Base-by-base conservation (phyloP, 2,888 invertebrate species). In the Trissoscelio sp. region DNA sequence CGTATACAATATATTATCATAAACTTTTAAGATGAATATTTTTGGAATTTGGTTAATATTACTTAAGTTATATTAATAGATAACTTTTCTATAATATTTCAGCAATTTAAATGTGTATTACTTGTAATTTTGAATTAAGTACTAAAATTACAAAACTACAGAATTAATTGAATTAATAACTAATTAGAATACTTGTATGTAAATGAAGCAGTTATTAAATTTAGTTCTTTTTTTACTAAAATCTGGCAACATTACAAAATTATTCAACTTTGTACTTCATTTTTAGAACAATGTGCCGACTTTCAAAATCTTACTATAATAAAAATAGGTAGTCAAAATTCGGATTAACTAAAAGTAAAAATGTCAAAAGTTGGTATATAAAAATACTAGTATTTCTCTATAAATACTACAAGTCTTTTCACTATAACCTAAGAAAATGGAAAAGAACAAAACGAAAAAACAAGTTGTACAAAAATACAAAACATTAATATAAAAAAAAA, bases 261-360 rank as follows among this genome's bases (percentile, higher is more conserved):
- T n/a, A 51, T 24, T 51, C 2, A 24, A 51, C 44, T 51, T 51
- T 51, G 51, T 51, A 51, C 51, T 51, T 28, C 28, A 24, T 28
- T 51, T 51, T 51, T 51, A 51, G 51, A 51, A 51, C 24, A 14
- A 28, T 14, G 28, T 44, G 18, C 18, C 44, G 18, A 44, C 18
- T 18, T 44, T 44, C 1, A 44, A 34, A 34, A 9, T 11, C 11
- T 34, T 2, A 11, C 1, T 7, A 5, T 5, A 24, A 5, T 5
- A 24, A 24, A 5, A 24, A 24, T 5, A 24, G 24, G n/a, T n/a
- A n/a, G 24, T 34, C 9, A 34, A 34, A 34, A 11, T 34, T 34
- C 7, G 11, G 11, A 3, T 34, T 34, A 34, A 2, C 7, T 34
- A 5, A 34, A 34, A 34, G 34, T 34, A 5, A 28, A 51, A 28